These are phyloP conservation scores for Eulithis testata DNA, from an alignment of 2,888 invertebrate genomes.

Conservation along the genomic window DNA sequence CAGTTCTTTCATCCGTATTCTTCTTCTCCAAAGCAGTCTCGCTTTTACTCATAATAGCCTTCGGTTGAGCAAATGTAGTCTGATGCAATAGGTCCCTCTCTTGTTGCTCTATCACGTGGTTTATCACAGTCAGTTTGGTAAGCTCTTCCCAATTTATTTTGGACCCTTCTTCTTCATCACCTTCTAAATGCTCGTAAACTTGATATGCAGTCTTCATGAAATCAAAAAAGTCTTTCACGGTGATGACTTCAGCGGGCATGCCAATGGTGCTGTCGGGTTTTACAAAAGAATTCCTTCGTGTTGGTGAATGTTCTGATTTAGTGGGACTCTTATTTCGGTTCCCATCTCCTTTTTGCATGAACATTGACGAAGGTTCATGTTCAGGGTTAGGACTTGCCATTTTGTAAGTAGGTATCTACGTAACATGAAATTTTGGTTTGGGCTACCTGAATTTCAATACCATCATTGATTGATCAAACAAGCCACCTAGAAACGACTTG, in stretches of 20 bases:
- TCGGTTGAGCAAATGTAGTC: constrained; percentile 62
- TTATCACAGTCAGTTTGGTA: constrained; percentile 76
- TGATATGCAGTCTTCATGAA: constrained; percentile 90
- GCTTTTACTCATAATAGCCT: constrained; percentile 69
- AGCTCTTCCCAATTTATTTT: constrained; percentile 82
- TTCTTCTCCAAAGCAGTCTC: constrained; percentile 66
- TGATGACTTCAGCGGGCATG: constrained; percentile 84
- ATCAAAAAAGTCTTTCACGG: constrained; percentile 88
- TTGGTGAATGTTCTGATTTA: constrained; percentile 51
- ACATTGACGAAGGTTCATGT: constrained; percentile 69
- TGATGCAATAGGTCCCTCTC: constrained; percentile 75
- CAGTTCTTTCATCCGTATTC: constrained; percentile 54
- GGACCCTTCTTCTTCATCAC: constrained; percentile 69
- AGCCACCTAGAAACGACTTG: constrained; percentile 48
- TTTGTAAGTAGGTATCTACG: constrained; percentile 31
- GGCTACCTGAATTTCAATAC: constrained; percentile 37
- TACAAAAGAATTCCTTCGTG: constrained; percentile 56
- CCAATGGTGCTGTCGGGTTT: constrained; percentile 42
- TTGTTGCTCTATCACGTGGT: constrained; percentile 77
- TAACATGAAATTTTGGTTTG: constrained; percentile 32
- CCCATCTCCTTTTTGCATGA: constrained; percentile 64
- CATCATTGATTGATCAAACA: constrained; percentile 67
- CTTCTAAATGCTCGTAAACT: constrained; percentile 82
- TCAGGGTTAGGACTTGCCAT: constrained; percentile 73
- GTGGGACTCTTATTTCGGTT: constrained; percentile 55